Evolutionary conservation across 2,113 vertebrate genomes (phyloP).

Genomic region (Ploceus nigricollis): DNA sequence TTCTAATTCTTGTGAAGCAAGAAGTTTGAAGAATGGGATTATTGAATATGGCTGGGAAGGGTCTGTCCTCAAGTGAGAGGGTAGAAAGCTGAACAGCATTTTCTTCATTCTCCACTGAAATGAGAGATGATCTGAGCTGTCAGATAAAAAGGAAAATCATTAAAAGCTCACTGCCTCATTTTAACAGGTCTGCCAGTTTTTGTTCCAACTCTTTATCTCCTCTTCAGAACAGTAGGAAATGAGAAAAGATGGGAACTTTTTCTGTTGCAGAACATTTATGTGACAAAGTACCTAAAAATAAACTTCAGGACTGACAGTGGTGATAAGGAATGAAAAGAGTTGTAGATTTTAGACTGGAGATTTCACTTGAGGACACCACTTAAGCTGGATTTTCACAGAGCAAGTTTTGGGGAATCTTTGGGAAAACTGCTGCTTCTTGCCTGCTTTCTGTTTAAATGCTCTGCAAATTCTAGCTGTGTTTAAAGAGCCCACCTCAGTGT

Average conservation of each 20-base stretch:
- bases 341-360: not conserved
- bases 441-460: not conserved
- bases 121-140: slow-evolving; percentile 53
- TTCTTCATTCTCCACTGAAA: slow-evolving; percentile 47
- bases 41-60: slow-evolving; percentile 1
- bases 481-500: not conserved
- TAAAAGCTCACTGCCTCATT: slow-evolving; percentile 53
- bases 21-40: not conserved
- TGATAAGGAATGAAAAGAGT: not conserved
- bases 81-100: slow-evolving; percentile 37
- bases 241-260: slow-evolving; percentile 37
- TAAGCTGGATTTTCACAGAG: not conserved
- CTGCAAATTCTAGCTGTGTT: not conserved
- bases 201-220: slow-evolving; percentile 55
- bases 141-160: slow-evolving; percentile 53
- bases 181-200: slow-evolving; percentile 57
- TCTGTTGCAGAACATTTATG: slow-evolving; percentile 54
- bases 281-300: slow-evolving; percentile 55
- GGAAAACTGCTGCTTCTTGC: not conserved
- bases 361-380: not conserved
- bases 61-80: slow-evolving; percentile 9
- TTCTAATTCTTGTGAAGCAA: too few species aligned
- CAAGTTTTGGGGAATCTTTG: not conserved
- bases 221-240: slow-evolving; percentile 58
- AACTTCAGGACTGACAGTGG: slow-evolving; percentile 6